Evolutionary conservation across 2,888 invertebrate species (phyloP).

Genomic region (Mimachlamys varia): DNA sequence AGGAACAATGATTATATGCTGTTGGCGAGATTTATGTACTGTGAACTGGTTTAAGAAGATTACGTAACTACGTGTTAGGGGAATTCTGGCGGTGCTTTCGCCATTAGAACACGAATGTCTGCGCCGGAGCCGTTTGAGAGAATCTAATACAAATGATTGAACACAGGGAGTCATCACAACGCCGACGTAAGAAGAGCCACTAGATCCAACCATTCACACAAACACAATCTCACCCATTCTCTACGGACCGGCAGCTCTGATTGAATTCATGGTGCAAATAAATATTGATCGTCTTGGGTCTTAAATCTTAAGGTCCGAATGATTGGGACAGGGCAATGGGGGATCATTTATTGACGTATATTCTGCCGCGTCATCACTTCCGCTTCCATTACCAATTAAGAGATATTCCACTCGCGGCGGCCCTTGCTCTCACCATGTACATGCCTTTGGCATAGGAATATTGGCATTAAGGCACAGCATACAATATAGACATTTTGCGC

Average conservation of each 20-base stretch:
- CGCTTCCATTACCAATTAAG: not conserved
- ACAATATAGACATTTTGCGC: too few relatives aligned
- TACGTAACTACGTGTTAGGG: not conserved
- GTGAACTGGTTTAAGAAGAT: not conserved
- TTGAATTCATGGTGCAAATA: not conserved
- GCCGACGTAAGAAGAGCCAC: not conserved
- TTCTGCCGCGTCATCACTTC: not conserved
- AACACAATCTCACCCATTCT: not conserved
- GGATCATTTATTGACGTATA: not conserved
- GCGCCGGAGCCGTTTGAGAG: not conserved
- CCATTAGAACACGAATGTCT: not conserved
- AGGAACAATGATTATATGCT: not conserved
- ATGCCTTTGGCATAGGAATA: not conserved
- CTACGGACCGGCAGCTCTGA: not conserved
- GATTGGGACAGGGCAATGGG: not conserved
- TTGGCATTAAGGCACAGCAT: not conserved
- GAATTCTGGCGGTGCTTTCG: not conserved
- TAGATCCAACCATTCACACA: not conserved
- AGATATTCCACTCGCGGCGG: too few relatives aligned
- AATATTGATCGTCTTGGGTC: not conserved
- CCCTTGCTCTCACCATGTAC: not conserved
- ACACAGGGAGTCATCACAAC: not conserved
- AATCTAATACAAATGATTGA: conserved; percentile 28
- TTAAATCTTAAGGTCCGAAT: not conserved
- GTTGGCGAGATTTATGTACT: not conserved